Conservation (phyloP, 2,888 invertebrate genomes). For the Drosophila prolongata region DNA sequence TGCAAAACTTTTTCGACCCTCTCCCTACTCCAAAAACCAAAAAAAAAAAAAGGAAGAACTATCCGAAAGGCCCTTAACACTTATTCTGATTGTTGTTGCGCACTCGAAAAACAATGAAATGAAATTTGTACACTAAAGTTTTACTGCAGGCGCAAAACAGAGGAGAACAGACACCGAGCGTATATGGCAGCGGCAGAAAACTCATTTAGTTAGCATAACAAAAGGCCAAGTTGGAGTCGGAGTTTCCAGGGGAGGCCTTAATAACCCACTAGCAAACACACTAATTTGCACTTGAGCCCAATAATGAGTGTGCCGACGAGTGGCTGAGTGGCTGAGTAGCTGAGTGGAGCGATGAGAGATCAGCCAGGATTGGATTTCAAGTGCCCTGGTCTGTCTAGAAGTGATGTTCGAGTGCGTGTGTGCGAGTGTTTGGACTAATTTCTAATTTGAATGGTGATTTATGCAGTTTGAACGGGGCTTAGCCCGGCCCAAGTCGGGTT, state of each 20-base stretch:
- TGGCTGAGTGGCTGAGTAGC: slow-evolving; percentile 42
- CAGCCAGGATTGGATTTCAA: slow-evolving; percentile 37
- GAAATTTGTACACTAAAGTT: slow-evolving; percentile 80
- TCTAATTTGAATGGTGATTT: slow-evolving; percentile 80
- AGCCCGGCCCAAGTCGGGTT: slow-evolving; percentile 19
- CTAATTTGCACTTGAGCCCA: slow-evolving; percentile 81
- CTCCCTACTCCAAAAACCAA: neutral
- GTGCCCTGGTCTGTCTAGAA: slow-evolving; percentile 56
- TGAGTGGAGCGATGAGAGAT: slow-evolving; percentile 28
- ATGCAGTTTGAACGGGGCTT: slow-evolving; percentile 71
- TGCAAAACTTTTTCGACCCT: slow-evolving; percentile 63
- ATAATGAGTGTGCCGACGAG: slow-evolving; percentile 80
- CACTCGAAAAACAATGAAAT: slow-evolving; percentile 80
- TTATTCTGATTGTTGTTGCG: slow-evolving; percentile 50
- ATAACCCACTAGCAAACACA: slow-evolving; percentile 81
- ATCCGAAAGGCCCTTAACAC: slow-evolving; percentile 27
- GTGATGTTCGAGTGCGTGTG: slow-evolving; percentile 37
- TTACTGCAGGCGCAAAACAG: slow-evolving; percentile 65
- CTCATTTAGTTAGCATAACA: slow-evolving; percentile 80
- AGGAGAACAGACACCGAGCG: slow-evolving; percentile 43
- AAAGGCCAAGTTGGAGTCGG: slow-evolving; percentile 43
- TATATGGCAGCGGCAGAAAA: slow-evolving; percentile 44
- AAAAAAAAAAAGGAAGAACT: slow-evolving; percentile 48
- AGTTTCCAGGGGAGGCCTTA: slow-evolving; percentile 54
- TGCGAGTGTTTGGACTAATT: slow-evolving; percentile 61